A percentile compares a stretch with the other conserved stretches of the same genome.
Conservation (phyloP, 2,797 vertebrate species). For the Zenarchopterus dispar region DNA sequence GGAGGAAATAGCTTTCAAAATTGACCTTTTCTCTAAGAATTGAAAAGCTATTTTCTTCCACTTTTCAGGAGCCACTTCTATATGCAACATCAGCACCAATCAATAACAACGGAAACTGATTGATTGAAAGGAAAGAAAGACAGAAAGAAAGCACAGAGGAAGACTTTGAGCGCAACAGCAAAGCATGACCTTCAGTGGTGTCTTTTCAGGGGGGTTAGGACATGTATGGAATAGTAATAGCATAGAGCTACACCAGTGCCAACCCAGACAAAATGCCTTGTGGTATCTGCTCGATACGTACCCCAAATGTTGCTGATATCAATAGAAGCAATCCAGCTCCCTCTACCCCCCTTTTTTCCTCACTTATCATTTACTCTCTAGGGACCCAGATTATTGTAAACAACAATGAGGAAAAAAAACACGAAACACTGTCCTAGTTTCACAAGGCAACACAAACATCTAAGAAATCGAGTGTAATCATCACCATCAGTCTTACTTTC, state of each 20-base stretch:
- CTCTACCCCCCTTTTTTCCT: conserved; percentile 58
- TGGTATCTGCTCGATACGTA: conserved; percentile 85
- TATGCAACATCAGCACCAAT: conserved; percentile 66
- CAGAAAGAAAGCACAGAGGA: conserved; percentile 30
- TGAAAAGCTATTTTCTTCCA: conserved; percentile 56
- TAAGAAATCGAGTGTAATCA: conserved; percentile 70
- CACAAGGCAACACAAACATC: conserved; percentile 70
- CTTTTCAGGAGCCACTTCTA: conserved; percentile 42
- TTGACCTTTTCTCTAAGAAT: conserved; percentile 44
- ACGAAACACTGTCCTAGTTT: conserved; percentile 81
- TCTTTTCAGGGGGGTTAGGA: conserved; percentile 34
- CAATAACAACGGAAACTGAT: conserved; percentile 66
- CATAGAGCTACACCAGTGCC: conserved; percentile 39
- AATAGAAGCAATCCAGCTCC: conserved; percentile 85
- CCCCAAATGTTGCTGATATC: conserved; percentile 86
- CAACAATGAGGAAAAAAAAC: conserved; percentile 82
- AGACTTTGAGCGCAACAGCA: conserved; percentile 13
- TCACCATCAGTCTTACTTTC: conserved; percentile 53
- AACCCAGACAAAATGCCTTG: conserved; percentile 82
- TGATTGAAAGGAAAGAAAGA: conserved; percentile 41
- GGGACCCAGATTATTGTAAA: conserved; percentile 89
- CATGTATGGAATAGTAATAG: conserved; percentile 27
- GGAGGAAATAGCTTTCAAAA: conserved; percentile 43
- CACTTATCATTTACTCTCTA: conserved; percentile 79
- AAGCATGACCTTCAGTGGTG: conserved; percentile 8